phyloP scores from a whole-genome alignment of 2,888 invertebrate species.

The Epinotia nisella region DNA sequence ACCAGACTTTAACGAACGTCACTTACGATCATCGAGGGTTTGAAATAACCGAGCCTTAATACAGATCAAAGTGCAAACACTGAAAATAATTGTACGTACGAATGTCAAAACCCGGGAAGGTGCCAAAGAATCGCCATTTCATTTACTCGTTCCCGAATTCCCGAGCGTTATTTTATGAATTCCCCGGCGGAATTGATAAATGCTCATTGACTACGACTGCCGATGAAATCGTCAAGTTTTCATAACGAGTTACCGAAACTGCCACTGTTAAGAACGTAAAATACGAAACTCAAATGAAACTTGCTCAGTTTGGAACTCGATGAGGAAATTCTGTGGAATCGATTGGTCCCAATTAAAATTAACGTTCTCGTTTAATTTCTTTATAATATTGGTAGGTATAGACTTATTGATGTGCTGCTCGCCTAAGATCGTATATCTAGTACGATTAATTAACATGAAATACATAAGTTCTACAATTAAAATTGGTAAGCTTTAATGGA shows the following conservation, averaged over 20 bases:
- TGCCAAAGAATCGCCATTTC: neutral
- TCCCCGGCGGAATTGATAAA: constrained; percentile 45
- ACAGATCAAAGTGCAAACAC: too few species aligned
- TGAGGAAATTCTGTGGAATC: constrained; percentile 40
- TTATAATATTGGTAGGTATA: too few species aligned
- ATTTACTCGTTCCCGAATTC: constrained; percentile 3
- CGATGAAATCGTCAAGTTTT: constrained; percentile 50
- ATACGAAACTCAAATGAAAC: constrained; percentile 51
- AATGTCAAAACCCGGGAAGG: too few species aligned
- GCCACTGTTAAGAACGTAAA: constrained; percentile 44
- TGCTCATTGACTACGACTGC: constrained; percentile 50
- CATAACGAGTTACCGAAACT: constrained; percentile 46
- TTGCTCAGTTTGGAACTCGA: constrained; percentile 47
- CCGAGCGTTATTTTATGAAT: constrained; percentile 30
- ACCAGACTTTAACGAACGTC: too few species aligned
- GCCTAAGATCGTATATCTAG: too few species aligned
- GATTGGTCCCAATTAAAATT: constrained; percentile 46
- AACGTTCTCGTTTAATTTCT: constrained; percentile 36
- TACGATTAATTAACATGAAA: too few species aligned
- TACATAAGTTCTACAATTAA: too few species aligned
- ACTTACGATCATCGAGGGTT: too few species aligned
- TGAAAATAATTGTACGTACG: too few species aligned
- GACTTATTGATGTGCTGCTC: too few species aligned
- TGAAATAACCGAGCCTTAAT: too few species aligned
- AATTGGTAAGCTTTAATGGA: too few species aligned